phyloP scores from a whole-genome alignment of 2,113 vertebrate genomes.

The Puma concolor region DNA sequence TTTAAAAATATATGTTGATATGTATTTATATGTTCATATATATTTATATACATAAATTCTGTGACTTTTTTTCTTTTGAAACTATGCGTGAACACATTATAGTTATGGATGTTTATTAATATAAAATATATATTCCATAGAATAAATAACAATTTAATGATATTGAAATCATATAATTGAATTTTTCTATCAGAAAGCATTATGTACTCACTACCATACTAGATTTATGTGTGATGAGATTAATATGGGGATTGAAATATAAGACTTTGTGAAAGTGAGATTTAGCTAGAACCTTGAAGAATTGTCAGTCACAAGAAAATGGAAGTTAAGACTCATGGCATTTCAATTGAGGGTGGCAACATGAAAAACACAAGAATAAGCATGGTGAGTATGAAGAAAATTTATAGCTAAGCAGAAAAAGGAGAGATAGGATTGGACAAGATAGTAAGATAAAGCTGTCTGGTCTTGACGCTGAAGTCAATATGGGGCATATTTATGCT shows the following conservation, averaged over 20 bases:
- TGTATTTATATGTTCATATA: background rate
- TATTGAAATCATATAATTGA: background rate
- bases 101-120: background rate
- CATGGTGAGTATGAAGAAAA: background rate
- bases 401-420: background rate
- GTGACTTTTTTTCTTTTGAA: background rate
- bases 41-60: background rate
- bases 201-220: background rate
- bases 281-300: background rate
- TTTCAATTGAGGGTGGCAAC: background rate
- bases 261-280: background rate
- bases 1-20: background rate
- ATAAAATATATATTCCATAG: background rate
- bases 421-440: background rate
- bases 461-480: background rate
- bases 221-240: background rate
- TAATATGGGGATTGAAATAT: background rate
- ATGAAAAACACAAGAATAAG: background rate
- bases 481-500: background rate
- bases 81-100: background rate
- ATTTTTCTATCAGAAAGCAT: background rate
- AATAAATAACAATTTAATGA: background rate
- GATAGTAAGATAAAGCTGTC: background rate
- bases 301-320: background rate
- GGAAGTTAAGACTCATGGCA: background rate